Evolutionary conservation across 2,797 vertebrate species (phyloP).

Genomic region (Podargus strigoides): DNA sequence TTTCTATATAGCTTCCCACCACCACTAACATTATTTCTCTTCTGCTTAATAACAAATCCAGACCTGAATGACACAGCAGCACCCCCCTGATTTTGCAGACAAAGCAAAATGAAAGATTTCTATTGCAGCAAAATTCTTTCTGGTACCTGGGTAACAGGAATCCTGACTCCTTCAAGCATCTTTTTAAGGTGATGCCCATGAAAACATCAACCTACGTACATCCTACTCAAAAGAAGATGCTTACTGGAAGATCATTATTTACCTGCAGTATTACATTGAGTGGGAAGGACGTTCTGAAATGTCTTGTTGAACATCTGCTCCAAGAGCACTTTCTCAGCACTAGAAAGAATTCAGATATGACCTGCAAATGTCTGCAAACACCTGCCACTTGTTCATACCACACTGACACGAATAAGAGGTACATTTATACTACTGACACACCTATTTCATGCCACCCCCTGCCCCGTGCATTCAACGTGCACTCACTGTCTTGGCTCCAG

Average conservation of each 20-base stretch:
- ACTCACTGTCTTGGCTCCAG: background rate
- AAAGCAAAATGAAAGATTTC: background rate
- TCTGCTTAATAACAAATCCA: background rate
- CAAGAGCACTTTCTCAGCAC: background rate
- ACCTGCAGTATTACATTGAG: background rate
- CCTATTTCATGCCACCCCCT: accelerated
- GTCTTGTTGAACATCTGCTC: background rate
- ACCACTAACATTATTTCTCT: background rate
- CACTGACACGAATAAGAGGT: background rate
- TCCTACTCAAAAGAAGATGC: background rate
- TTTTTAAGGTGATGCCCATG: background rate
- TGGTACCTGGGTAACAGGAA: background rate
- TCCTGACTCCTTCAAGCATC: background rate
- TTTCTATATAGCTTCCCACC: background rate
- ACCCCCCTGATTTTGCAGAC: background rate
- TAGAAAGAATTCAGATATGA: background rate
- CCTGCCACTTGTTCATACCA: background rate
- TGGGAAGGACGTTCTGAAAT: background rate
- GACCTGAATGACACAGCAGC: background rate
- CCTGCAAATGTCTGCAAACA: background rate
- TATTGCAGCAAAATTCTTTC: background rate
- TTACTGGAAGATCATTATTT: background rate
- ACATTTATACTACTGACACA: background rate
- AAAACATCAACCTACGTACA: background rate
- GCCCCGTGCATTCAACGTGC: accelerated